These are phyloP conservation scores for Lampris incognitus DNA, from an alignment of 2,113 vertebrate species.

Conservation along the genomic window DNA sequence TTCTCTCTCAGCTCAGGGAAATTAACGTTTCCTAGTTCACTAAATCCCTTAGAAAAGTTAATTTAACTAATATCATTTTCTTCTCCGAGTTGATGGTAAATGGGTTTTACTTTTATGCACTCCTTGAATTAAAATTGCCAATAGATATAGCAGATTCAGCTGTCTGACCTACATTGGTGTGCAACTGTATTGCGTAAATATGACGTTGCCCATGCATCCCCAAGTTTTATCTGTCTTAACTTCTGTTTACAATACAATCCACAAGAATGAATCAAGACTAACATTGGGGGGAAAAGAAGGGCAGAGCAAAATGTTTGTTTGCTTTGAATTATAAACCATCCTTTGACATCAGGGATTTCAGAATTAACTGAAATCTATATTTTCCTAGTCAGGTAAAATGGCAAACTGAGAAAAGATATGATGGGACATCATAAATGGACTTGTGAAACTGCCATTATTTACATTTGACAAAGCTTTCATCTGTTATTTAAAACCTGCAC, in stretches of 20 bases:
- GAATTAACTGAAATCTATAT: conserved; percentile 39
- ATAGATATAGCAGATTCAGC: too few species aligned
- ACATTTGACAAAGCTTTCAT: conserved; percentile 59
- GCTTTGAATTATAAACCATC: conserved; percentile 17
- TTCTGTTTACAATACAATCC: too few species aligned
- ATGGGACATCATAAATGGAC: conserved; percentile 52
- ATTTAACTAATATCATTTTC: background rate
- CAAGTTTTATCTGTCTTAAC: too few species aligned
- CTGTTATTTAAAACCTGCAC: conserved; percentile 44
- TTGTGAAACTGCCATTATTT: conserved; percentile 50
- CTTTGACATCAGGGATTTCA: background rate
- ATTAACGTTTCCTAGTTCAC: background rate
- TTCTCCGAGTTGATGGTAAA: background rate
- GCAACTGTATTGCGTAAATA: too few species aligned
- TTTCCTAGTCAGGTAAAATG: conserved; percentile 41
- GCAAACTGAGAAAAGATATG: conserved; percentile 35
- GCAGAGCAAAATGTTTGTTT: background rate
- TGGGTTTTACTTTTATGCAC: too few species aligned
- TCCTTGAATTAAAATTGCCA: too few species aligned
- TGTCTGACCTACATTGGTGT: too few species aligned
- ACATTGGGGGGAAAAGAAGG: background rate
- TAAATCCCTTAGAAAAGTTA: background rate
- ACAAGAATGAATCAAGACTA: too few species aligned
- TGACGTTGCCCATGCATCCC: too few species aligned
- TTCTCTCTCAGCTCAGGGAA: too few species aligned